Evolutionary conservation across 1,140 invertebrate genomes (phyloP).

Genomic region (Nilaparvata lugens): DNA sequence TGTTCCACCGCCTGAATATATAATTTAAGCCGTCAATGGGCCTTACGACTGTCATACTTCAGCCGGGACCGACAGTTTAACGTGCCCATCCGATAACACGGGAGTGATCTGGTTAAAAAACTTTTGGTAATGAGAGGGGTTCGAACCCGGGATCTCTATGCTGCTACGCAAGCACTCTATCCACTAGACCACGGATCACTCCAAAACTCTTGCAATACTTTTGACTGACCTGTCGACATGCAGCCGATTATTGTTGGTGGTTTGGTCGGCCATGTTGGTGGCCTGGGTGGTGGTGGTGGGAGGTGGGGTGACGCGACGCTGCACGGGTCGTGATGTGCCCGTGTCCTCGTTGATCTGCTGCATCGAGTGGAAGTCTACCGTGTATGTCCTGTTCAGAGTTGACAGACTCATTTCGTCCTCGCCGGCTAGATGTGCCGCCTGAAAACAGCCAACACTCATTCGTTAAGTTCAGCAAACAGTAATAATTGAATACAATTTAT

Average conservation of each 20-base stretch:
- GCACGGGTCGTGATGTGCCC: slow-evolving; percentile 83
- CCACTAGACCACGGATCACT: too few species aligned
- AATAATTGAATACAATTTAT: slow-evolving; percentile 1
- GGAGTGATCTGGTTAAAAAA: too few species aligned
- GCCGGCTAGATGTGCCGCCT: slow-evolving; percentile 84
- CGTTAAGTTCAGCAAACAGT: background rate
- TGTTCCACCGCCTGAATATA: too few species aligned
- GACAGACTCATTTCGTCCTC: slow-evolving; percentile 91
- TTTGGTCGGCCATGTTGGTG: slow-evolving; percentile 1
- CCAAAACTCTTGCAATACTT: too few species aligned
- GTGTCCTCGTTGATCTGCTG: slow-evolving; percentile 98
- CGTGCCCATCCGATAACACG: too few species aligned
- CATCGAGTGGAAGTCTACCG: slow-evolving; percentile 93
- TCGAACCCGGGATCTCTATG: too few species aligned
- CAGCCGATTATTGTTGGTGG: slow-evolving; percentile 21
- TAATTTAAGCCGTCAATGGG: too few species aligned
- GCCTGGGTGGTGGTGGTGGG: slow-evolving; percentile 36
- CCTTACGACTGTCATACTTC: too few species aligned
- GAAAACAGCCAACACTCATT: slow-evolving; percentile 29
- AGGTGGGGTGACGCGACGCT: slow-evolving; percentile 51
- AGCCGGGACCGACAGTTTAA: too few species aligned
- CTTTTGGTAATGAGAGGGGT: too few species aligned
- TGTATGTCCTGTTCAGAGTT: slow-evolving; percentile 85
- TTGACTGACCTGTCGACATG: background rate
- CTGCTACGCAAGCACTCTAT: too few species aligned